Base-by-base conservation (phyloP, 1,140 invertebrate species). In the Drosophila nannoptera region DNA sequence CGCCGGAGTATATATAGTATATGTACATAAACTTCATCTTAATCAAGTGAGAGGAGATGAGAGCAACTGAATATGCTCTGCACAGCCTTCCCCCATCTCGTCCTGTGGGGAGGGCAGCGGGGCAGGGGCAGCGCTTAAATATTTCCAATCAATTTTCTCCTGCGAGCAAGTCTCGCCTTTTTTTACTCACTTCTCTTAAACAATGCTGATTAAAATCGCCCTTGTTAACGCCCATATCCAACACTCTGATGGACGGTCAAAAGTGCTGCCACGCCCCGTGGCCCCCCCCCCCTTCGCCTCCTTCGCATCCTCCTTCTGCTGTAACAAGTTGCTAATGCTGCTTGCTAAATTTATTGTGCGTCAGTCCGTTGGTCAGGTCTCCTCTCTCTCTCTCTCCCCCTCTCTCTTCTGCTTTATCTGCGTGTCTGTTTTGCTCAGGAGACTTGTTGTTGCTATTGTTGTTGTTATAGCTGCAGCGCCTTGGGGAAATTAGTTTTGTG, bases 401-500 rank as follows among this genome's bases (percentile, higher is more conserved):
- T 49, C n/a, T 69, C 2, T 63, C 16, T 58, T 9, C 31, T 8
- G 32, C 14, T 40, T 16, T 29, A 35, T 29, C 12, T 29, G 2
- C 40, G 8, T 31, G 7, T 42, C 11, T 40, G 11, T 63, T 12
- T 33, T 29, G 40, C 36, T 33, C 58, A 54, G 35, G 49, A 59
- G 11, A 33, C 45, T 65, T 56, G 40, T 32, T 42, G 52, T 63
- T 59, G 55, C 67, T 73, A 71, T 66, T 72, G 46, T 68, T 59
- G 71, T 73, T 78, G 64, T 72, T 73, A 73, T 60, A 53, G 63
- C 70, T 65, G 68, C 80, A 69, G 81, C 80, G 80, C 80, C 80
- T 84, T 84, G 80, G 80, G 80, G 80, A 84, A 84, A 84, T 84
- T 84, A 84, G 80, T 84, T 84, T 84, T 84, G 81, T 84, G 81